Conservation (phyloP, 2,888 invertebrate species). For the Pedicia rivosa region DNA sequence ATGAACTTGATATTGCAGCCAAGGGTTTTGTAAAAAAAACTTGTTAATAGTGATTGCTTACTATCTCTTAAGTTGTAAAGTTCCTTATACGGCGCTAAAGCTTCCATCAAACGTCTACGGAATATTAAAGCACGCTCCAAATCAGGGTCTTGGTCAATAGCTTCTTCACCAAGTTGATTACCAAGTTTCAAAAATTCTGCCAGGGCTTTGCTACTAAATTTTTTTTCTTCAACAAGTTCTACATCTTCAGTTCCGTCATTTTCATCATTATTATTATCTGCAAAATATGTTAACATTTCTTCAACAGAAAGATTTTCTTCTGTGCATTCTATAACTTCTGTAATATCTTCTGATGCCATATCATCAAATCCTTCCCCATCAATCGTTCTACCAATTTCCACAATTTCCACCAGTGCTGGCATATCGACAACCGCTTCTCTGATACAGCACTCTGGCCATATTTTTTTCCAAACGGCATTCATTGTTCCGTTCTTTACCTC, state of each 20-base stretch:
- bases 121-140: constrained; percentile 5
- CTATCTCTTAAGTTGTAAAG: not conserved
- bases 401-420: constrained; percentile 11
- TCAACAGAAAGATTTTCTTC: constrained; percentile 9
- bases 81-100: constrained; percentile 1
- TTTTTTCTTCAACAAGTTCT: constrained; percentile 4
- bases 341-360: constrained; percentile 12
- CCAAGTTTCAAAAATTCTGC: constrained; percentile 5
- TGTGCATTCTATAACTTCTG: constrained; percentile 10
- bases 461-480: constrained; percentile 12
- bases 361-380: constrained; percentile 14
- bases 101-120: constrained; percentile 3
- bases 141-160: constrained; percentile 4
- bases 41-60: not conserved
- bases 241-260: not conserved
- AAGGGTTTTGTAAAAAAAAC: constrained; percentile 3
- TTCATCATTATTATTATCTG: constrained; percentile 2
- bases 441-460: constrained; percentile 12
- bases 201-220: constrained; percentile 2
- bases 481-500: constrained; percentile 10
- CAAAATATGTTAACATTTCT: too few relatives aligned
- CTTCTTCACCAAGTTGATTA: constrained; percentile 6
- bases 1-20: not conserved
- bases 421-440: constrained; percentile 12
- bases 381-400: constrained; percentile 12